Conservation (phyloP, 2,888 invertebrate species). For the Troilus luridus region DNA sequence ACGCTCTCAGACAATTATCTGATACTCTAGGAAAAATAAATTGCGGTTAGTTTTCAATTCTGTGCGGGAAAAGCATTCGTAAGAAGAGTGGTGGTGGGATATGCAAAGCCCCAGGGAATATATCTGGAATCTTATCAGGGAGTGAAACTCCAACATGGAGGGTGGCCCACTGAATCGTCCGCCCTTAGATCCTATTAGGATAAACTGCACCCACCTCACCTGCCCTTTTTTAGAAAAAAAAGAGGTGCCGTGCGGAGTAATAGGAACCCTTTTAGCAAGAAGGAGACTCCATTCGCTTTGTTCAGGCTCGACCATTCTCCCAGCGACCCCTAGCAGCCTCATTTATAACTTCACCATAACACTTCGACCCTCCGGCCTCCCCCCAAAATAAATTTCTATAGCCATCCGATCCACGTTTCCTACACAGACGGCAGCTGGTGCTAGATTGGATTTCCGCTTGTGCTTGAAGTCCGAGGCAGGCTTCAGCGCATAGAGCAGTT, state of each 20-base stretch:
- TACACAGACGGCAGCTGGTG: neutral
- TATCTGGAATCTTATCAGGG: constrained; percentile 34
- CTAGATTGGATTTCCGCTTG: constrained; percentile 9
- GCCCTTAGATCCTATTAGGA: constrained; percentile 55
- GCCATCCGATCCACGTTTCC: constrained; percentile 47
- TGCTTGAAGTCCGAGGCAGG: neutral
- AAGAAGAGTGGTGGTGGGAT: neutral
- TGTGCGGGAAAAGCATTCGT: neutral
- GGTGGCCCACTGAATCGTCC: constrained; percentile 6
- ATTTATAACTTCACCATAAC: constrained; percentile 49
- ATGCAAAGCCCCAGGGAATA: constrained; percentile 24
- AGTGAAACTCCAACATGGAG: neutral
- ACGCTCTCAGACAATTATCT: neutral
- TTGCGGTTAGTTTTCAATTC: constrained; percentile 1
- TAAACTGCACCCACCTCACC: constrained; percentile 41
- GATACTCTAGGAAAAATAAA: neutral
- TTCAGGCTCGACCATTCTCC: constrained; percentile 41
- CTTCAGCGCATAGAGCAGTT: neutral
- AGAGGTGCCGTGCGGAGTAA: constrained; percentile 48
- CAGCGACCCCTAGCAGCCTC: constrained; percentile 22
- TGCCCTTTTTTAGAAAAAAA: constrained; percentile 36
- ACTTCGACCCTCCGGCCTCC: constrained; percentile 1
- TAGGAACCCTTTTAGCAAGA: constrained; percentile 55
- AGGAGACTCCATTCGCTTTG: constrained; percentile 55
- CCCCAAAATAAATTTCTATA: constrained; percentile 26